Evolutionary conservation across 2,113 vertebrate species (phyloP).

Genomic region (Lynx canadensis): DNA sequence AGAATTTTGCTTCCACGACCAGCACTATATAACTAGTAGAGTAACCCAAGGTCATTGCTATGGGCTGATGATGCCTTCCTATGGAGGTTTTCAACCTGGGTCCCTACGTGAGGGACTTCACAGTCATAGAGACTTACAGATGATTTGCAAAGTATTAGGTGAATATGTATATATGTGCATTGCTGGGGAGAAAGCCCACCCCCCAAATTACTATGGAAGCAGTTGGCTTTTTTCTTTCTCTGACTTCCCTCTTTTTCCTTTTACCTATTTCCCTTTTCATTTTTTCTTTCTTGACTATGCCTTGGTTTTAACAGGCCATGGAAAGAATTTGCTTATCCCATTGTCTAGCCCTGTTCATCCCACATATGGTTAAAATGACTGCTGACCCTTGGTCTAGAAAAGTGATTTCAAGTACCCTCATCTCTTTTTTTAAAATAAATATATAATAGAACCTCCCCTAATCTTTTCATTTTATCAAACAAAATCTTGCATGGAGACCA

Average conservation of each 20-base stretch:
- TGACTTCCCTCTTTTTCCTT: background rate
- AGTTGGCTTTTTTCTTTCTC: background rate
- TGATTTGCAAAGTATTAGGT: background rate
- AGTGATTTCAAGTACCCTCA: background rate
- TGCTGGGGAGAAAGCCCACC: background rate
- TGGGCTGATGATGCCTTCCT: background rate
- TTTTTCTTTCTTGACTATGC: background rate
- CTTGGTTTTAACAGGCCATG: background rate
- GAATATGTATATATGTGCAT: background rate
- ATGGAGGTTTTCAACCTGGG: background rate
- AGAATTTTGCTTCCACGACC: background rate
- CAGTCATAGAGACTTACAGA: too few relatives aligned
- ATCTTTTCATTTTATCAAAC: constrained; percentile 30
- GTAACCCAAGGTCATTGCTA: background rate
- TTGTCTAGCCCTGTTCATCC: background rate
- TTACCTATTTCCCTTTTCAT: background rate
- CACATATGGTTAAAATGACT: background rate
- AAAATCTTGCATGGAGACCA: background rate
- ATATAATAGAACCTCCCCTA: background rate
- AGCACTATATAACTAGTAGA: too few relatives aligned
- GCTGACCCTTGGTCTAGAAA: background rate
- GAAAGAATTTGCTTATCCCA: background rate
- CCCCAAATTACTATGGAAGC: background rate
- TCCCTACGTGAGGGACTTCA: background rate
- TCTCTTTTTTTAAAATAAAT: background rate